Evolutionary conservation across 92 coral and sea anemone species (phyloP).

Genomic region (Galaxea fascicularis): DNA sequence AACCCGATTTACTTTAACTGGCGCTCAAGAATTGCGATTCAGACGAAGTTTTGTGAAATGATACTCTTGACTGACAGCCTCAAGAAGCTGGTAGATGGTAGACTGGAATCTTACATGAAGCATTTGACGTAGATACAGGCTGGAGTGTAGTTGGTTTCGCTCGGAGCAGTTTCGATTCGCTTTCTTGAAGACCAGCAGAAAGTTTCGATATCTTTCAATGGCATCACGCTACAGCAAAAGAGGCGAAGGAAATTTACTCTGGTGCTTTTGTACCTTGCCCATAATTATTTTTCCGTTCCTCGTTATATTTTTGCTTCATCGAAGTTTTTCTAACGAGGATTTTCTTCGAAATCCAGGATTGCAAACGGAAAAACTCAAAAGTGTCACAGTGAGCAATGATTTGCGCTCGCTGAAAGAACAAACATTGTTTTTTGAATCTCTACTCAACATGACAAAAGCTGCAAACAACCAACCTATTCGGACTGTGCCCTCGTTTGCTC

Average conservation of each 20-base stretch:
- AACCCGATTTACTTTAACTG: background rate
- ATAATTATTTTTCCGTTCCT: constrained; percentile 27
- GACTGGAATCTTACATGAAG: background rate
- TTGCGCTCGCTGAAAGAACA: constrained; percentile 32
- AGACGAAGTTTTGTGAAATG: background rate
- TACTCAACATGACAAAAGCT: constrained; percentile 46
- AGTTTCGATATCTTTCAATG: constrained; percentile 21
- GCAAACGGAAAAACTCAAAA: background rate
- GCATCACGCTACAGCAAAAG: constrained; percentile 31
- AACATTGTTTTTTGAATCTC: constrained; percentile 42
- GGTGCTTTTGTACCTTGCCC: constrained; percentile 43
- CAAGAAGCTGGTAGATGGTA: background rate
- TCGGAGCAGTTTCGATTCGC: background rate
- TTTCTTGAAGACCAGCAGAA: background rate
- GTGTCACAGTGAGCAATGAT: background rate
- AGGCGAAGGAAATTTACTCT: background rate
- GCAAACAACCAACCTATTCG: background rate
- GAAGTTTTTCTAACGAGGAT: constrained; percentile 39
- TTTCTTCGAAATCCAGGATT: constrained; percentile 29
- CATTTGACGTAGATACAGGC: background rate
- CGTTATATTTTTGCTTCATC: constrained; percentile 36
- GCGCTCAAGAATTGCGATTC: background rate
- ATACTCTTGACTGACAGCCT: background rate
- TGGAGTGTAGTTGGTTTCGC: background rate
- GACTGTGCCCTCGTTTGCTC: background rate